These are phyloP conservation scores for Chloropsis hardwickii DNA, from an alignment of 2,113 vertebrate genomes.

Conservation along the genomic window DNA sequence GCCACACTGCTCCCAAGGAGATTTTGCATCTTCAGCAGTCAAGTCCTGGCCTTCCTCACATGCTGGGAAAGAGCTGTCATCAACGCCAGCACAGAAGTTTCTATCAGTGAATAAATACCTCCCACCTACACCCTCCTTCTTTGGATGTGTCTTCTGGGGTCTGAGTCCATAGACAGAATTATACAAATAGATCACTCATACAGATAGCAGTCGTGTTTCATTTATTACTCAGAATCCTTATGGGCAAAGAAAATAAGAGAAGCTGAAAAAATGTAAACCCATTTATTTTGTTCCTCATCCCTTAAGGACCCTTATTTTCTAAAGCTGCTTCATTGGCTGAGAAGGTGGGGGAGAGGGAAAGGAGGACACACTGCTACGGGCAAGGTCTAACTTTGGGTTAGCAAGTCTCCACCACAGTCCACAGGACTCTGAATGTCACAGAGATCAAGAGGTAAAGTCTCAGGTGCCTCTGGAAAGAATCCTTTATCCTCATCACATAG, in stretches of 20 bases:
- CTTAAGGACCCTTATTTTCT: slow-evolving; percentile 79
- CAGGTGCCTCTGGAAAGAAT: neutral
- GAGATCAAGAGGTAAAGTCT: neutral
- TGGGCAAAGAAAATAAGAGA: slow-evolving; percentile 82
- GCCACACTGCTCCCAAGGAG: slow-evolving; percentile 69
- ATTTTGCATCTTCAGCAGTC: slow-evolving; percentile 61
- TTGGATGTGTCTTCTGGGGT: slow-evolving; percentile 62
- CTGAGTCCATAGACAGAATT: slow-evolving; percentile 79
- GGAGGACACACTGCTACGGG: neutral
- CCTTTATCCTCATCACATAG: neutral
- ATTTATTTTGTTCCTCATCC: slow-evolving; percentile 76
- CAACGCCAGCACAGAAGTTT: slow-evolving; percentile 69
- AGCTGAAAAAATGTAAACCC: slow-evolving; percentile 82
- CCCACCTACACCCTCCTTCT: slow-evolving; percentile 37
- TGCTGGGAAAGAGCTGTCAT: slow-evolving; percentile 76
- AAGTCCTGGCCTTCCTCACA: neutral
- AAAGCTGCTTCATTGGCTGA: neutral
- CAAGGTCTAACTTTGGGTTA: neutral
- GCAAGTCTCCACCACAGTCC: neutral
- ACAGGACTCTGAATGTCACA: neutral
- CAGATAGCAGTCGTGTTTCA: slow-evolving; percentile 84
- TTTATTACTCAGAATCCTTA: slow-evolving; percentile 90
- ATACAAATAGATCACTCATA: slow-evolving; percentile 88
- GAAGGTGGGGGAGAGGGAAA: neutral
- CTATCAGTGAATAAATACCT: slow-evolving; percentile 68